Evolutionary conservation across 92 coral and sea anemone species (phyloP).

Genomic region (Palythoa caribaeorum): DNA sequence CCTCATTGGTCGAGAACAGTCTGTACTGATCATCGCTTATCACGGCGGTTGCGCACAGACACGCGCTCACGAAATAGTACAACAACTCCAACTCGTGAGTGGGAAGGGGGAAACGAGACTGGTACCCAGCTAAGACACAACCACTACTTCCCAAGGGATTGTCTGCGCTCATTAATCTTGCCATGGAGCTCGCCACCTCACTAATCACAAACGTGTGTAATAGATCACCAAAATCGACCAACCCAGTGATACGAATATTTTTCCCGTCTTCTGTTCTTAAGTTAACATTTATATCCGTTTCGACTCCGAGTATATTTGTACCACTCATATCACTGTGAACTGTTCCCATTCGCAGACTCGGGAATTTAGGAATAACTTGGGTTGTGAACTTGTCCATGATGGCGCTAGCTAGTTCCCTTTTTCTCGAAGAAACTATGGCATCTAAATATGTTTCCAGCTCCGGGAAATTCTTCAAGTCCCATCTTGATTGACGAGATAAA

Average conservation of each 20-base stretch:
- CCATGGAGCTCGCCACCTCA: constrained; percentile 68
- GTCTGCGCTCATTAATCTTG: constrained; percentile 54
- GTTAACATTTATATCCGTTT: background rate
- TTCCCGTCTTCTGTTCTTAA: background rate
- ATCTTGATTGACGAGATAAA: constrained; percentile 46
- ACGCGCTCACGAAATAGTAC: constrained; percentile 65
- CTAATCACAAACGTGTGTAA: constrained; percentile 64
- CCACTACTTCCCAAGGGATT: constrained; percentile 72
- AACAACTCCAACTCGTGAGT: constrained; percentile 63
- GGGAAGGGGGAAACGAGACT: constrained; percentile 73
- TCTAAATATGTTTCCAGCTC: constrained; percentile 56
- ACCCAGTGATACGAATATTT: constrained; percentile 56
- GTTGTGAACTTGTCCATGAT: constrained; percentile 52
- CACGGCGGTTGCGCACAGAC: constrained; percentile 65
- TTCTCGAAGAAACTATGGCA: constrained; percentile 39
- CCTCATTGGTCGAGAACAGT: constrained; percentile 34
- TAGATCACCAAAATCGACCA: constrained; percentile 77
- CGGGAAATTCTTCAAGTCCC: constrained; percentile 74
- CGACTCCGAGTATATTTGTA: constrained; percentile 24
- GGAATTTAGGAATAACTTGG: constrained; percentile 58
- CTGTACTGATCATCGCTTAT: constrained; percentile 46
- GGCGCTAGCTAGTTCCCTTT: constrained; percentile 46
- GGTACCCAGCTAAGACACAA: constrained; percentile 78
- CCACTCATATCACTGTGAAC: constrained; percentile 69
- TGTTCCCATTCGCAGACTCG: constrained; percentile 58